These are phyloP conservation scores for Aradophagus sp. DNA, from an alignment of 1,140 invertebrate genomes.

Conservation along the genomic window DNA sequence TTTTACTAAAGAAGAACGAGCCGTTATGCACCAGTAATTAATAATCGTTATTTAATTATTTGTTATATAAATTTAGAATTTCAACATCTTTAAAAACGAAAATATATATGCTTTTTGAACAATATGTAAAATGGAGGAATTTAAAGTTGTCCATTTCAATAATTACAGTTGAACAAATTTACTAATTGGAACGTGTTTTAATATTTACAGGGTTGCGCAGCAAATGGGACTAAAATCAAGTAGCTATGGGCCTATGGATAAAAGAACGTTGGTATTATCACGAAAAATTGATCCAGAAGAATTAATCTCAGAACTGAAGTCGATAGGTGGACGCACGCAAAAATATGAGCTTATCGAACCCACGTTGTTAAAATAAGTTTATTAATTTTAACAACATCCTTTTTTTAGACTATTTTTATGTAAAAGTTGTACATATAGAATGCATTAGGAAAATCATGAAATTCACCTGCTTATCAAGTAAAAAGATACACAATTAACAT, in stretches of 20 bases:
- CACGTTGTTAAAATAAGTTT: conserved; percentile 6
- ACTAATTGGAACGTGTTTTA: conserved; percentile 1
- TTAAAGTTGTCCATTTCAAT: not conserved
- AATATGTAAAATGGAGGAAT: conserved; percentile 1
- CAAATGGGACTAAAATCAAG: conserved; percentile 67
- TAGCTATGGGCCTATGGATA: conserved; percentile 63
- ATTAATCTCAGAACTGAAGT: conserved; percentile 62
- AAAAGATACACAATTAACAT: too few species aligned
- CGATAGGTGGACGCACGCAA: conserved; percentile 61
- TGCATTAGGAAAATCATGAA: too few species aligned
- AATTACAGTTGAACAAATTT: too few species aligned
- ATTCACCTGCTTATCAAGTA: too few species aligned
- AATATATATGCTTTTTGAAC: conserved; percentile 2
- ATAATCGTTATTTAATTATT: too few species aligned
- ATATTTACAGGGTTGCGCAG: conserved; percentile 61
- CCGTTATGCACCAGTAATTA: conserved; percentile 79
- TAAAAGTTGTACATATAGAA: too few species aligned
- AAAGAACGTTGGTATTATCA: conserved; percentile 64
- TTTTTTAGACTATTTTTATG: too few species aligned
- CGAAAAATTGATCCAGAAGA: conserved; percentile 62
- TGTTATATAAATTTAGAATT: conserved; percentile 8
- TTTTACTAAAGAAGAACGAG: conserved; percentile 83
- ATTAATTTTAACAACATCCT: too few species aligned
- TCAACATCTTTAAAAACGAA: conserved; percentile 14
- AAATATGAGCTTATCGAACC: conserved; percentile 68